Conservation (phyloP, 2,113 vertebrate species). For the Pachypanchax playfairii region DNA sequence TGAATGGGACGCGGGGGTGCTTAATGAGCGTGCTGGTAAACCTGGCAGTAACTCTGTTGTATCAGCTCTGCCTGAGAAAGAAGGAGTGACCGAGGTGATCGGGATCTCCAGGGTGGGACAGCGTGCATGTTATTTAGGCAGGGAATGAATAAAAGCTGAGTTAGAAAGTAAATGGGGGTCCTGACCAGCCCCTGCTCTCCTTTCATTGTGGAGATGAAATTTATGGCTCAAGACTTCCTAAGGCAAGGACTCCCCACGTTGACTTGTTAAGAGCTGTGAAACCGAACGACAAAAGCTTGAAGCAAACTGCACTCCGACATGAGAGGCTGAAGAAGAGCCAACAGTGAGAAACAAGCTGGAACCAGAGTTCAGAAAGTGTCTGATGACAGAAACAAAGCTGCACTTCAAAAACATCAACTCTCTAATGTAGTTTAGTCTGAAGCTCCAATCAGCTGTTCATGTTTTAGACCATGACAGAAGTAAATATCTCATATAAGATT, state of each 20-base stretch:
- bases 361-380: constrained; percentile 11
- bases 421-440: too few species aligned
- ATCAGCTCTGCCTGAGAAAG: constrained; percentile 53
- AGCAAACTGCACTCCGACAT: constrained; percentile 62
- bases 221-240: constrained; percentile 83
- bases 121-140: constrained; percentile 71
- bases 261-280: constrained; percentile 71
- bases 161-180: constrained; percentile 77
- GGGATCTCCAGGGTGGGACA: constrained; percentile 69
- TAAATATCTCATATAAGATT: too few species aligned
- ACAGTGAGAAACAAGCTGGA: constrained; percentile 45
- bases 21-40: constrained; percentile 72
- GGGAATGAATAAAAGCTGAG: constrained; percentile 75
- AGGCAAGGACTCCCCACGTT: constrained; percentile 83
- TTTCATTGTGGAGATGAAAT: constrained; percentile 78
- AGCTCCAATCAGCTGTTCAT: too few species aligned
- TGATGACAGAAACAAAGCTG: not conserved
- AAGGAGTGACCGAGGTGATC: constrained; percentile 61
- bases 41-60: constrained; percentile 67
- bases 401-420: too few species aligned
- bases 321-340: constrained; percentile 51
- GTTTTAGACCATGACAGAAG: too few species aligned
- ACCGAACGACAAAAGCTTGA: constrained; percentile 45
- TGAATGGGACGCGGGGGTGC: constrained; percentile 67
- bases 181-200: constrained; percentile 68